Conservation (phyloP, 1,140 invertebrate genomes). For the Drosophila teissieri region DNA sequence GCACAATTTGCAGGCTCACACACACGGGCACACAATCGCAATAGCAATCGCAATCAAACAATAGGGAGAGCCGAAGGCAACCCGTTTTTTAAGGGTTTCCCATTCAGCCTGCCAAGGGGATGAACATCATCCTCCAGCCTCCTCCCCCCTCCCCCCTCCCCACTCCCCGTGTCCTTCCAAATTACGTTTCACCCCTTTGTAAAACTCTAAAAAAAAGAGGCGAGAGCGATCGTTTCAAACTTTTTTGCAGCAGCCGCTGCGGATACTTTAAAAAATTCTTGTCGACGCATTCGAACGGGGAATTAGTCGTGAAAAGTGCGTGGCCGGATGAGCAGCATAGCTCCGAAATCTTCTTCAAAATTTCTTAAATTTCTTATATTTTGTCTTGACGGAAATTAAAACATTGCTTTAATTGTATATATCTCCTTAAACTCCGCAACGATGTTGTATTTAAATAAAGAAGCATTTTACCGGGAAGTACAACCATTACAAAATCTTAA, state of each 20-base stretch:
- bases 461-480: not conserved
- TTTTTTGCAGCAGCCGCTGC: slow-evolving; percentile 54
- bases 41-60: slow-evolving; percentile 31
- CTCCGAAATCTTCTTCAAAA: slow-evolving; percentile 16
- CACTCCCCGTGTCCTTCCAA: slow-evolving; percentile 38
- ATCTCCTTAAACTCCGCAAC: not conserved
- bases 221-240: slow-evolving; percentile 66
- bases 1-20: slow-evolving; percentile 46
- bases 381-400: not conserved
- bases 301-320: slow-evolving; percentile 76
- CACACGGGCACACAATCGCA: no score
- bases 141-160: slow-evolving; percentile 4
- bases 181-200: slow-evolving; percentile 80
- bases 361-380: not conserved
- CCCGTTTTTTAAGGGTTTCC: slow-evolving; percentile 70
- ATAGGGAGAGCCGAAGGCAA: slow-evolving; percentile 59
- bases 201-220: slow-evolving; percentile 63
- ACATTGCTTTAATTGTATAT: no score
- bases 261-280: slow-evolving; percentile 61
- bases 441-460: not conserved
- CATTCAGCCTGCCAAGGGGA: slow-evolving; percentile 49
- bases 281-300: slow-evolving; percentile 38
- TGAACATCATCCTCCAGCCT: slow-evolving; percentile 50
- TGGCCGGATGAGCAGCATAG: slow-evolving; percentile 59
- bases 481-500: not conserved